Evolutionary conservation across 2,888 invertebrate genomes (phyloP).

Genomic region (Sesamia inferens): DNA sequence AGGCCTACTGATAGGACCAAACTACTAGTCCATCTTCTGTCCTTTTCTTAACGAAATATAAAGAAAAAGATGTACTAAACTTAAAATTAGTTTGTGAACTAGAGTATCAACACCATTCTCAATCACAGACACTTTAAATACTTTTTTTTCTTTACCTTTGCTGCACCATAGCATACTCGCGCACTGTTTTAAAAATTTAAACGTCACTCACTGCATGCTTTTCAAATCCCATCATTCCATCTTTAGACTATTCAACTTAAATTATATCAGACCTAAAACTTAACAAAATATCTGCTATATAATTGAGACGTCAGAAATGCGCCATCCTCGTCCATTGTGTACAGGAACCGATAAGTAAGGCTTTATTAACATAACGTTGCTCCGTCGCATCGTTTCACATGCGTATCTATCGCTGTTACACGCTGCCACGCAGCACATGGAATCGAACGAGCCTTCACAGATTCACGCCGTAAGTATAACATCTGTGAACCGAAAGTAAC

Average conservation of each 20-base stretch:
- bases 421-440: conserved; percentile 93
- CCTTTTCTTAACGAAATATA: no score
- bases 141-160: conserved; percentile 13
- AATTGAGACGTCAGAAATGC: conserved; percentile 48
- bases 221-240: conserved; percentile 7
- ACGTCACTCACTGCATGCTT: conserved; percentile 30
- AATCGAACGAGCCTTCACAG: conserved; percentile 82
- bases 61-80: no score
- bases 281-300: background rate
- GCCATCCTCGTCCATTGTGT: conserved; percentile 36
- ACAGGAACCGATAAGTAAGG: conserved; percentile 29
- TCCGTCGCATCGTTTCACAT: conserved; percentile 95
- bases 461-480: conserved; percentile 69
- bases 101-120: no score
- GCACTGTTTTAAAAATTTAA: conserved; percentile 22
- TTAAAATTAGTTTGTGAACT: no score
- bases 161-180: conserved; percentile 28
- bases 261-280: background rate
- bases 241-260: background rate
- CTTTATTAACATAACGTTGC: conserved; percentile 50
- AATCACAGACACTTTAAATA: background rate
- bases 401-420: conserved; percentile 87
- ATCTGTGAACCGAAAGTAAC: conserved; percentile 36
- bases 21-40: no score
- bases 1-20: no score